Evolutionary conservation across 2,888 invertebrate species (phyloP).

Genomic region (Hyles lineata): DNA sequence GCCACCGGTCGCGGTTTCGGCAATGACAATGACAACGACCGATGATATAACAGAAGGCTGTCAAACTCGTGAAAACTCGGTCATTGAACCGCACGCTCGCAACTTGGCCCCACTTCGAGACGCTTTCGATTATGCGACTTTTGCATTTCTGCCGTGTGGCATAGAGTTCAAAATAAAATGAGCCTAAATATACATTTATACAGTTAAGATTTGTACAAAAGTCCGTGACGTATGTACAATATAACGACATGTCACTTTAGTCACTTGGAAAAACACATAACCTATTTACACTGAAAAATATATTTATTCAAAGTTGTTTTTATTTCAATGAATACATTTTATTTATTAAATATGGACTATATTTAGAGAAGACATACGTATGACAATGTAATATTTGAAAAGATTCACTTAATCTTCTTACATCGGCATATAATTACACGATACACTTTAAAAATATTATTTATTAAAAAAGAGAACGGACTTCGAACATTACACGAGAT

Average conservation of each 20-base stretch:
- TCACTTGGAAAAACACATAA: conserved; percentile 40
- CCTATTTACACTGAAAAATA: not conserved
- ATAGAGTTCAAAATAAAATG: conserved; percentile 70
- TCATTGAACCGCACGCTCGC: conserved; percentile 80
- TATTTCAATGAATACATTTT: too few species aligned
- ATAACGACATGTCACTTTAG: conserved; percentile 49
- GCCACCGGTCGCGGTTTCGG: conserved; percentile 69
- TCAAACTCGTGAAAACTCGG: conserved; percentile 85
- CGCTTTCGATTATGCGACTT: conserved; percentile 78
- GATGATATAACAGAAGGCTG: conserved; percentile 85
- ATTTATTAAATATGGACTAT: too few species aligned
- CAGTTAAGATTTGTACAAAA: conserved; percentile 65
- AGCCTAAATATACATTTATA: conserved; percentile 52
- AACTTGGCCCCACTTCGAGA: conserved; percentile 60
- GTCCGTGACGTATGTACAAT: conserved; percentile 58
- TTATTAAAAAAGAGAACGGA: too few species aligned
- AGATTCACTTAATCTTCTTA: too few species aligned
- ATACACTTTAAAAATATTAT: too few species aligned
- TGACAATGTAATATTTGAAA: too few species aligned
- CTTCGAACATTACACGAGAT: too few species aligned
- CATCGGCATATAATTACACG: too few species aligned
- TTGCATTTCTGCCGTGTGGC: conserved; percentile 61
- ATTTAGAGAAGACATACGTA: too few species aligned
- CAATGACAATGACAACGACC: conserved; percentile 84
- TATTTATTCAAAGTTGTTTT: not conserved